Conservation (phyloP, 1,140 invertebrate genomes). For the Drosophila bipectinata region DNA sequence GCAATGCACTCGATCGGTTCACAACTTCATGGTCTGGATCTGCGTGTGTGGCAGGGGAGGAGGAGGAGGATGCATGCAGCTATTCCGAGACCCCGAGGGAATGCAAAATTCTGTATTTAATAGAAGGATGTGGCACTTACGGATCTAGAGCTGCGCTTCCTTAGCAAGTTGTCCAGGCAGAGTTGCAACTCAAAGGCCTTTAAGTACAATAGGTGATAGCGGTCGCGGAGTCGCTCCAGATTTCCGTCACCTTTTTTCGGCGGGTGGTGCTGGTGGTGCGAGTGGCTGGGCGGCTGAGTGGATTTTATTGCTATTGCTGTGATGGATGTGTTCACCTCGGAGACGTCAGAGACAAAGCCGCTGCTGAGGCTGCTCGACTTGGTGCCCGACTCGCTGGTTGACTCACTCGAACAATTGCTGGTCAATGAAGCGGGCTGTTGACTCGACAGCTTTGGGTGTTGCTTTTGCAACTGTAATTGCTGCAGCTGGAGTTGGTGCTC, state of each 20-base stretch:
- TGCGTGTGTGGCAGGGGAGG: too few species aligned
- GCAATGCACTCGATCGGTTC: slow-evolving; percentile 36
- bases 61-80: too few species aligned
- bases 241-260: slow-evolving; percentile 76
- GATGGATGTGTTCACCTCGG: slow-evolving; percentile 23
- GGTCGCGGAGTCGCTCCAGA: slow-evolving; percentile 88
- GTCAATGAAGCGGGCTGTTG: slow-evolving; percentile 68
- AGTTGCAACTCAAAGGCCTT: slow-evolving; percentile 95
- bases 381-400: slow-evolving; percentile 69
- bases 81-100: too few species aligned
- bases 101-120: too few species aligned
- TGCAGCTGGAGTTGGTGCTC: slow-evolving; percentile 64
- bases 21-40: too few species aligned
- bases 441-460: slow-evolving; percentile 41
- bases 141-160: slow-evolving; percentile 76
- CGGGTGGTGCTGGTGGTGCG: slow-evolving; percentile 31
- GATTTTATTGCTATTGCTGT: slow-evolving; percentile 76
- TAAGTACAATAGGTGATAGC: slow-evolving; percentile 95
- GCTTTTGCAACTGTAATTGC: slow-evolving; percentile 42
- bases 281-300: slow-evolving; percentile 8
- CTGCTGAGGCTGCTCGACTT: slow-evolving; percentile 72
- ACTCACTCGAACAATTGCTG: slow-evolving; percentile 79
- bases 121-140: slow-evolving; percentile 53
- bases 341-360: slow-evolving; percentile 58
- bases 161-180: slow-evolving; percentile 88